Evolutionary conservation across 2,888 invertebrate genomes (phyloP), one percentile per base, ranked within the genome.

Genomic region (Drosophila austrosaltans): DNA sequence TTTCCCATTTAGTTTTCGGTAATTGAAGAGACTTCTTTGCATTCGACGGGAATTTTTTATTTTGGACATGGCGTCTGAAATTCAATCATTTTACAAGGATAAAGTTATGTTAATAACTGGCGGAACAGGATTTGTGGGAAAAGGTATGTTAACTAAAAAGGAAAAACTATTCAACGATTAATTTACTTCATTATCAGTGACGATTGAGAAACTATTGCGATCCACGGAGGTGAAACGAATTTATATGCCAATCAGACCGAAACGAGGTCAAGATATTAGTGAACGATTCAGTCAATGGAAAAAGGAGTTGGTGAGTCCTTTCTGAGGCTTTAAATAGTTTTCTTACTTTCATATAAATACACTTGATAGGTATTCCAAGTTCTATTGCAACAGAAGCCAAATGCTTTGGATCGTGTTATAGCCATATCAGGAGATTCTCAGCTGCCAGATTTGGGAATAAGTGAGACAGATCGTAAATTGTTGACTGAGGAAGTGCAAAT

Each of bases 401-500:
- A 66, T 8, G 74, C 67, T 7, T 1, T 72, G 30, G 20, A 74
- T 0, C 57, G 74, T 2, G 39, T 72, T 0, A 7, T 7, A 10
- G 53, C 61, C 42, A 73, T 72, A 1, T 36, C 30, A 0, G 67
- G 74, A 3, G 72, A 72, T 25, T 72, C 66, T 25, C 10, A 20
- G 20, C 16, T 42, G 2, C n/a, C 66, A 1, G 61, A 58, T 22
- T 30, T 72, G 57, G 72, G 74, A 2, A 56, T 72, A 2, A 72
- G 66, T 12, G 28, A 57, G 0, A 7, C 30, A 12, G 61, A 72
- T 28, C 57, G 74, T 0, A 20, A n/a, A 4, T 7, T 66, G 2
- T 83, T 91, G 30, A 66, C 81, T 2, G 22, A 60, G 8, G 56
- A 71, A 36, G 71, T 65, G 7, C 57, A 72, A 1, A 56, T 72